Evolutionary conservation across 1,140 invertebrate species (phyloP).

Genomic region (Scaptomyza montana): DNA sequence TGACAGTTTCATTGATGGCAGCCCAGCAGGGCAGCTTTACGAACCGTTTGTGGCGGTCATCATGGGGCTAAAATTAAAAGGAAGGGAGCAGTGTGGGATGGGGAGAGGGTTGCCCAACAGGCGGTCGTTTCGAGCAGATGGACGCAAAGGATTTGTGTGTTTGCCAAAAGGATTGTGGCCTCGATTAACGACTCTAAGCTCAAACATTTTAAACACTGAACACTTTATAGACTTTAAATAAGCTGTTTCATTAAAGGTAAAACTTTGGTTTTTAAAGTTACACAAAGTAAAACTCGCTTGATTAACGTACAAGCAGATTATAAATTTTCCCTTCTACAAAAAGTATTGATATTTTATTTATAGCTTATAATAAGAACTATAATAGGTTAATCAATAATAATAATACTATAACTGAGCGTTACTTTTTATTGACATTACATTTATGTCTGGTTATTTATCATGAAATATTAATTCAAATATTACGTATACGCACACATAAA

Average conservation of each 20-base stretch:
- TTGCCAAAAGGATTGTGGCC: slow-evolving; percentile 29
- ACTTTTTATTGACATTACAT: slow-evolving; percentile 11
- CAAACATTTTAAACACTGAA: slow-evolving; percentile 19
- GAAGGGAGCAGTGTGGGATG: no score
- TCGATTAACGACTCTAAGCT: slow-evolving; percentile 17
- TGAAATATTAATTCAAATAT: slow-evolving; percentile 35
- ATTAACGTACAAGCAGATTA: no score
- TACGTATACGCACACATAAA: slow-evolving; percentile 25
- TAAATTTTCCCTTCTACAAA: no score
- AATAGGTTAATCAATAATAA: slow-evolving; percentile 18
- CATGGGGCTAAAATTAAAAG: slow-evolving; percentile 22
- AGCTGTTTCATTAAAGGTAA: neutral
- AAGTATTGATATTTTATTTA: no score
- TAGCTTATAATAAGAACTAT: neutral
- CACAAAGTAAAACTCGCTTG: no score
- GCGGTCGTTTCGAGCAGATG: neutral
- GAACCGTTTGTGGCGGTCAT: slow-evolving; percentile 41
- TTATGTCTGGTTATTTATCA: slow-evolving; percentile 22
- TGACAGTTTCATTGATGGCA: slow-evolving; percentile 44
- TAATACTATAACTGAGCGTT: neutral
- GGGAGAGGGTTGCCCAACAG: neutral
- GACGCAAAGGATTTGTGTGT: slow-evolving; percentile 2
- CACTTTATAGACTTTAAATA: slow-evolving; percentile 7
- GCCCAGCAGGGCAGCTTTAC: slow-evolving; percentile 16
- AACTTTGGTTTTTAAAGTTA: no score